Conservation (phyloP, 2,113 vertebrate genomes). For the Eleginops maclovinus region DNA sequence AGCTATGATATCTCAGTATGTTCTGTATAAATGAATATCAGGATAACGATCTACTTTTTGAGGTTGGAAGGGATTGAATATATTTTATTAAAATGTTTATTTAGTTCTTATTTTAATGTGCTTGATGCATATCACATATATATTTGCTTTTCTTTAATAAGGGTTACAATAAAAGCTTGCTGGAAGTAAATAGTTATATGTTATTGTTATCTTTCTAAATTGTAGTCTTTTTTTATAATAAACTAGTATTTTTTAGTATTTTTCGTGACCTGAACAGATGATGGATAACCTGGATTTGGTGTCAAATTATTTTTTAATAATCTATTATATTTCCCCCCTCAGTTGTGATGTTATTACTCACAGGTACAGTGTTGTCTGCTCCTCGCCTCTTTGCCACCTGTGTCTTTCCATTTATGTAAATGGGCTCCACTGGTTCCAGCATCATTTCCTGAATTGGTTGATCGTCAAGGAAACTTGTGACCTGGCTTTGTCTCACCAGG, state of each 20-base stretch:
- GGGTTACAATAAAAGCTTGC: no score
- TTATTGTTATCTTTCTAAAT: background rate
- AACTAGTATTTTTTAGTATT: background rate
- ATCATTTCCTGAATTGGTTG: conserved; percentile 58
- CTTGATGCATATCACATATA: no score
- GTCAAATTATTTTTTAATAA: background rate
- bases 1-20: background rate
- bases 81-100: background rate
- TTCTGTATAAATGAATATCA: background rate
- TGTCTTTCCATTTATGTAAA: conserved; percentile 85
- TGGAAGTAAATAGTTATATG: no score
- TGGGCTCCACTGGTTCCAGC: conserved; percentile 76
- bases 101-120: no score
- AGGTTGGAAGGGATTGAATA: no score
- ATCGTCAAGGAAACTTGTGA: conserved; percentile 81
- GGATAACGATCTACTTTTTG: no score
- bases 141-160: no score
- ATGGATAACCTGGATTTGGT: background rate
- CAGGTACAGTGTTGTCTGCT: conserved; percentile 73
- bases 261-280: no score
- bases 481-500: conserved; percentile 72
- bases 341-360: conserved; percentile 58
- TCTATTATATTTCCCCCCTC: background rate
- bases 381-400: conserved; percentile 81
- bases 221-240: background rate